Conservation (phyloP, 2,797 vertebrate genomes). For the Rhabdophis nuchalis region DNA sequence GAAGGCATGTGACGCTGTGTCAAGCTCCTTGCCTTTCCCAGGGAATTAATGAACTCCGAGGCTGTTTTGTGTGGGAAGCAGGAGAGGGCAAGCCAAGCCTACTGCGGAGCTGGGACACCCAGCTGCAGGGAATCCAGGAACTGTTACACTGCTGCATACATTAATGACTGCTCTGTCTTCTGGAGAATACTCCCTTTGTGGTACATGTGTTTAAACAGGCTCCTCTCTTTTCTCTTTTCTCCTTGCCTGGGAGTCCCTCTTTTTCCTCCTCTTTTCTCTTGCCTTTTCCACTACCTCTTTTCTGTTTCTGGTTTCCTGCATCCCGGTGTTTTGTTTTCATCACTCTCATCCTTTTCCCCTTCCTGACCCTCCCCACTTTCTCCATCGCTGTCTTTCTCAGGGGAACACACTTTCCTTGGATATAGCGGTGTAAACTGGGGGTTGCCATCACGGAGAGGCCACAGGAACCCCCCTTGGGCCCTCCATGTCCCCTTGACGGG, state of each 20-base stretch:
- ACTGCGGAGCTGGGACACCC: neutral
- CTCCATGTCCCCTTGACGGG: slow-evolving; percentile 70
- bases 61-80: neutral
- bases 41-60: slow-evolving; percentile 10
- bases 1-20: neutral
- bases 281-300: neutral
- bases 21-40: neutral
- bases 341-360: neutral
- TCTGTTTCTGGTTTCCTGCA: neutral
- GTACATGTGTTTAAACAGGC: slow-evolving; percentile 29
- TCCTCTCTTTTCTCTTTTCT: slow-evolving; percentile 23
- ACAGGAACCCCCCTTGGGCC: slow-evolving; percentile 69
- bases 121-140: slow-evolving; percentile 19
- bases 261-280: neutral
- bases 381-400: slow-evolving; percentile 21
- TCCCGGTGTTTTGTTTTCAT: neutral
- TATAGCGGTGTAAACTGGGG: slow-evolving; percentile 62
- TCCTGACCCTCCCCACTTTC: neutral
- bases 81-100: neutral
- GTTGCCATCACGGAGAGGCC: slow-evolving; percentile 73
- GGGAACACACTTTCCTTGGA: slow-evolving; percentile 55
- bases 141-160: slow-evolving; percentile 19
- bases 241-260: slow-evolving; percentile 15
- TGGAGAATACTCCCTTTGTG: slow-evolving; percentile 24
- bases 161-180: slow-evolving; percentile 26